phyloP scores from a whole-genome alignment of 2,113 vertebrate genomes.

The Paramormyrops kingsleyae region DNA sequence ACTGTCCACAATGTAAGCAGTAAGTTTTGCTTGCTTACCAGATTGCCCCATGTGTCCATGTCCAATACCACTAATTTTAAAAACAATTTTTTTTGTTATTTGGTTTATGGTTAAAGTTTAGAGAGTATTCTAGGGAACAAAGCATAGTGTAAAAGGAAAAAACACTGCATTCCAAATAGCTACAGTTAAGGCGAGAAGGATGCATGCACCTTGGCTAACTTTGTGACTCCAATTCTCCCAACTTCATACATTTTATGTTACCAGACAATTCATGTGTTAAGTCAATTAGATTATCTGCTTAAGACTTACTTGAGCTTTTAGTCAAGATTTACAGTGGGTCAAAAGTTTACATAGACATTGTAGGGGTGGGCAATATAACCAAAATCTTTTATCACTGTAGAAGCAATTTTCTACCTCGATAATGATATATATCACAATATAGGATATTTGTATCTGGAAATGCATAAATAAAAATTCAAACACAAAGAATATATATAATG shows the following conservation, averaged over 20 bases:
- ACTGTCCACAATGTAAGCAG: neutral
- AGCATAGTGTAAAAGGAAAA: neutral
- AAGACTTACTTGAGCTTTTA: neutral
- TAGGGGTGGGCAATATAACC: too few species aligned
- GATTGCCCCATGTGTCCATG: neutral
- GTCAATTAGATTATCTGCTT: neutral
- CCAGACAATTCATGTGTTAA: neutral
- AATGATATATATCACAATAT: too few species aligned
- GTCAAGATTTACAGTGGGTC: neutral
- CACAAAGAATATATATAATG: too few species aligned
- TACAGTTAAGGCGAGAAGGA: neutral
- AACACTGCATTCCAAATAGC: neutral
- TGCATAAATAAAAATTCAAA: too few species aligned
- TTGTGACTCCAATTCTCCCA: neutral
- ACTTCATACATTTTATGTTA: neutral
- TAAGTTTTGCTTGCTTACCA: slow-evolving; percentile 3
- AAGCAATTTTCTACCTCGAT: too few species aligned
- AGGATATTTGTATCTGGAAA: too few species aligned
- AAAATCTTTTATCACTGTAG: too few species aligned
- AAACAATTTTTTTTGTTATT: neutral
- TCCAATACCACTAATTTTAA: neutral
- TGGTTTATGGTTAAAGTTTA: neutral
- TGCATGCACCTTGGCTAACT: neutral
- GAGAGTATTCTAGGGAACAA: neutral
- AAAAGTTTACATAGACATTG: neutral